phyloP scores from a whole-genome alignment of 1,140 invertebrate genomes.

The Dolichoris vasculosae region DNA sequence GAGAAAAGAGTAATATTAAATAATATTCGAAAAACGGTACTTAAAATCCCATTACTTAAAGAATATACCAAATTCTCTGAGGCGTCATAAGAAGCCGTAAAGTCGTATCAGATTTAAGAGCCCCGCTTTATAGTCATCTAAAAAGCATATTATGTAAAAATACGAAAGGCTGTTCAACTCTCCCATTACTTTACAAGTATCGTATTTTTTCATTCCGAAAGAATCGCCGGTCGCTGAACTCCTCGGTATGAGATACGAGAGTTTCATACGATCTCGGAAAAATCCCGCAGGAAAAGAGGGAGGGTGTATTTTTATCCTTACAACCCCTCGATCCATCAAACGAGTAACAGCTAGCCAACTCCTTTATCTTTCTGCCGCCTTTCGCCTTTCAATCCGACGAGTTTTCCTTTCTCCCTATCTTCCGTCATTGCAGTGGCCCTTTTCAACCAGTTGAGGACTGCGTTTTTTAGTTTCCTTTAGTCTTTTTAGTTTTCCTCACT shows the following conservation, averaged over 20 bases:
- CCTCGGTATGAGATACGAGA: background rate
- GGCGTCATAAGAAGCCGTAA: background rate
- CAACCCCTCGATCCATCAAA: slow-evolving; percentile 18
- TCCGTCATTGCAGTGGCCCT: background rate
- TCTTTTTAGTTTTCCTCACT: background rate
- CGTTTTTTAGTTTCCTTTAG: background rate
- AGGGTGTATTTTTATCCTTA: slow-evolving; percentile 16
- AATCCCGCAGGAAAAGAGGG: background rate
- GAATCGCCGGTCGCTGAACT: background rate
- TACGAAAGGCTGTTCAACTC: background rate
- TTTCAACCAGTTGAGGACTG: background rate
- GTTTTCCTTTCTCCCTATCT: background rate
- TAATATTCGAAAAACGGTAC: background rate
- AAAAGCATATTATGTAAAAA: slow-evolving; percentile 13
- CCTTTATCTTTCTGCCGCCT: background rate
- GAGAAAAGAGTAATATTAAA: background rate
- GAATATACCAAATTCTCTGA: background rate
- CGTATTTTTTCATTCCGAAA: background rate
- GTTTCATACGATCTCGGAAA: background rate
- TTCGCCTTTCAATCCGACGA: background rate
- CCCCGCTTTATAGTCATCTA: background rate
- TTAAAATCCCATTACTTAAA: background rate
- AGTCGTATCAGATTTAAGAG: background rate
- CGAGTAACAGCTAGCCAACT: background rate
- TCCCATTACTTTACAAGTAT: background rate